Evolutionary conservation across 2,113 vertebrate species (phyloP), one percentile per base, ranked within the genome.

Genomic region (Nasalis larvatus): DNA sequence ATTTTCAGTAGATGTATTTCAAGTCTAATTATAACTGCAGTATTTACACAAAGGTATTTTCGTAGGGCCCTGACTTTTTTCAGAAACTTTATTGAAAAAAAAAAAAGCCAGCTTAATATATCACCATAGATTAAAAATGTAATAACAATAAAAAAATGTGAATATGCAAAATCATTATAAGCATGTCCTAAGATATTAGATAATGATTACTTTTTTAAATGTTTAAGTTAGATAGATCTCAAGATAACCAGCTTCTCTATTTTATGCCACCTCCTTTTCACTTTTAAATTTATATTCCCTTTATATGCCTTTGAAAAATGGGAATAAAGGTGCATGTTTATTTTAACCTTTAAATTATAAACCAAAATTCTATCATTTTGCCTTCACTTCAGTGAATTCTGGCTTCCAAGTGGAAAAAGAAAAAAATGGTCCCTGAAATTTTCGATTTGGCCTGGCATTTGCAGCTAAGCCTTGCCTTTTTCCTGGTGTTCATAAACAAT

Each of bases 1-100:
- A 21, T 91, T 74, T 89, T 63, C 16, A 91, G 52, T 76, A 95
- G 18, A 93, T 45, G 8, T 54, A 78, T 66, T 56, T 76, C 9
- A 40, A 56, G 23, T 92, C 35, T 95, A 84, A 81, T 69, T 95
- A 66, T 66, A 89, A 95, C 81, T 95, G 18, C 16, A 78, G 52
- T 10, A 80, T 37, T 86, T 77, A 47, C 4, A 77, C 37, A 58
- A 47, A 95, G 45, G 35, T 93, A 86, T 73, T 42, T 77, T 84
- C 30, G 0, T 87, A 91, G 21, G 84, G 47, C 3, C 3, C 12
- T 37, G 27, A 23, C 4, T 40, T 92, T 94, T 87, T 87, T 58
- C 18, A 88, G 80, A 35, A 89, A 71, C 4, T 83, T 95, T 86
- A 84, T 73, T 83, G 42, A 27, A 47, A 83, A 58, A 66, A 58